Conservation (phyloP, 53 echinoderm and acorn worm species). For the Echinometra lucunter region DNA sequence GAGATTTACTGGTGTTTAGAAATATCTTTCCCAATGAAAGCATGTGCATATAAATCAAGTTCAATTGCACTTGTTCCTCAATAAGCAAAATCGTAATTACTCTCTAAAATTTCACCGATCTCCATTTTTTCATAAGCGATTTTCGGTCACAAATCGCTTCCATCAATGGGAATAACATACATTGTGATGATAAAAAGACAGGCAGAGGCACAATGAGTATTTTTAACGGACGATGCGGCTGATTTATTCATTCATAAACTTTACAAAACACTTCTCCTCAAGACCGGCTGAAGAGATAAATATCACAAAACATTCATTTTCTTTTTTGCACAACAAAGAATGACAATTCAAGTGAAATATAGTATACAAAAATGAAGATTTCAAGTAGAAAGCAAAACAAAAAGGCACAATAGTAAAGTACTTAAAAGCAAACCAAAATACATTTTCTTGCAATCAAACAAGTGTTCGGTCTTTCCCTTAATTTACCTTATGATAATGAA, state of each 20-base stretch:
- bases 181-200: constrained; percentile 1
- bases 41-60: constrained; percentile 33
- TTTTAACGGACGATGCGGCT: constrained; percentile 58
- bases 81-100: neutral
- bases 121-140: neutral
- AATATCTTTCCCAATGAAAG: constrained; percentile 39
- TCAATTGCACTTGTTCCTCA: neutral
- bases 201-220: constrained; percentile 38
- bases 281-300: constrained; percentile 53
- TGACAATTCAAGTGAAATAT: neutral
- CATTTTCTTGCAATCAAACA: neutral
- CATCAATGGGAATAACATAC: constrained; percentile 14
- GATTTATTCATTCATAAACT: constrained; percentile 59
- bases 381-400: neutral
- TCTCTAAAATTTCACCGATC: constrained; percentile 20
- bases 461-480: neutral
- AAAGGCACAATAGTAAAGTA: neutral
- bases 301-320: constrained; percentile 24
- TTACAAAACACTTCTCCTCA: constrained; percentile 56
- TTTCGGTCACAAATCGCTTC: constrained; percentile 30
- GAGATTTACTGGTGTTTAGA: constrained; percentile 52
- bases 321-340: constrained; percentile 28
- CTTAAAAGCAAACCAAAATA: neutral
- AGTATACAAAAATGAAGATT: neutral
- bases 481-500: neutral